Base-by-base conservation (phyloP, 1,140 invertebrate species). In the Acarapis woodi region DNA sequence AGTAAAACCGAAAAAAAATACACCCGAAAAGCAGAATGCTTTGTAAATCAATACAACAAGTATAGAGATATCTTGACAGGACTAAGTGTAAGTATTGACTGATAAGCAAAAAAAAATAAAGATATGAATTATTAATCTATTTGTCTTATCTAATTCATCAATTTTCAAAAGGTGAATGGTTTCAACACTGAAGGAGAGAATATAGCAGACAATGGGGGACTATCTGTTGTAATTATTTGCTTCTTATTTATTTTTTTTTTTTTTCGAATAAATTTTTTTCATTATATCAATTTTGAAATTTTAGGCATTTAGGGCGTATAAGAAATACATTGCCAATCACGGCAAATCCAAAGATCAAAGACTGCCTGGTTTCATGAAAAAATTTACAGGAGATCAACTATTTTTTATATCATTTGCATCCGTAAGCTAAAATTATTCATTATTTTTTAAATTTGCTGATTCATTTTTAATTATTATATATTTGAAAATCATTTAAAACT, bases 1-100 rank as follows among this genome's bases (percentile, higher is more conserved):
- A 55, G 65, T 20, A 55, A 60, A 40, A 79, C 75, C 0, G 70
- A 73, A 43, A 56, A 65, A 32, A 63, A 66, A 16, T 85, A 77
- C 48, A 55, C 66, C 26, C 62, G 75, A 20, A 67, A 67, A 44
- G 70, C 72, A 0, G 55, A 73, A 39, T 93, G 85, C 52, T 88
- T 88, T 46, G 59, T 90, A 20, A 61, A 80, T 19, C 80, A 90
- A 47, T 94, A 90, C 47, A 68, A 66, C 32, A 62, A 63, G 21
- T 88, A 71, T 50, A 71, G 69, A 38, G 30, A 40, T 22, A 20
- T 12, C 14, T 8, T 12, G 3, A 65, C 70, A 43, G 53, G 58
- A 28, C 20, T 29, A 4, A 18, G 14, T 20, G 10, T 19, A 35
- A 21, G 33, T 20, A 19, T 21, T 16, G 6, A 22, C 33, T 19